Evolutionary conservation across 2,797 vertebrate species (phyloP).

Genomic region (Thunnus albacares): DNA sequence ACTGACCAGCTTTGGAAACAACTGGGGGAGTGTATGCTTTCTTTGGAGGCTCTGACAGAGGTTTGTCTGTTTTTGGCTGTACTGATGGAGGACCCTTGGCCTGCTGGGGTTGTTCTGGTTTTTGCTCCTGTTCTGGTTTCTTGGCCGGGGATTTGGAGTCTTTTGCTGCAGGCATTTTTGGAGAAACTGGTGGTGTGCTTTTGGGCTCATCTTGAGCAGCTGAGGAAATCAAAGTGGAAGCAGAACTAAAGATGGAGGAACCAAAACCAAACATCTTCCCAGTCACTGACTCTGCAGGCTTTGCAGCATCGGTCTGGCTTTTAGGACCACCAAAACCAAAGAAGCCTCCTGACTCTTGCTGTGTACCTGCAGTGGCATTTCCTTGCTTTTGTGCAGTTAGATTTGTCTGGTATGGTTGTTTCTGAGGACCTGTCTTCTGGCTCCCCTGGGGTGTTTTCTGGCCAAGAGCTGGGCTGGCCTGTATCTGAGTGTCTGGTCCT

Average conservation of each 20-base stretch:
- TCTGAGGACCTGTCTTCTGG: conserved; percentile 75
- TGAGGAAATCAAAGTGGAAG: conserved; percentile 93
- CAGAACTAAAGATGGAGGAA: conserved; percentile 94
- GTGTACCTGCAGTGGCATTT: conserved; percentile 34
- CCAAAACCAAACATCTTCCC: conserved; percentile 97
- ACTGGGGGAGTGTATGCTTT: conserved; percentile 57
- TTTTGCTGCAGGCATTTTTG: conserved; percentile 78
- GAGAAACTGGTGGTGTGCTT: conserved; percentile 80
- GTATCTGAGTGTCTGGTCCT: conserved; percentile 64
- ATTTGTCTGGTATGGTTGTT: conserved; percentile 66
- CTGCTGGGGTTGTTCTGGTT: conserved; percentile 58
- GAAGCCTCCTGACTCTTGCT: conserved; percentile 72
- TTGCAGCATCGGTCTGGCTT: conserved; percentile 84
- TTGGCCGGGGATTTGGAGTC: conserved; percentile 61
- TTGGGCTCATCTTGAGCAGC: conserved; percentile 83
- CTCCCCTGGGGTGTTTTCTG: conserved; percentile 76
- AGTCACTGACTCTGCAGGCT: conserved; percentile 90
- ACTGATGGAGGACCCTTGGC: conserved; percentile 41
- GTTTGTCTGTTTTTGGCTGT: conserved; percentile 66
- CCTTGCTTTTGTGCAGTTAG: conserved; percentile 73
- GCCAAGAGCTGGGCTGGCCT: conserved; percentile 66
- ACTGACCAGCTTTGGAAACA: conserved; percentile 66
- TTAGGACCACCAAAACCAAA: conserved; percentile 74
- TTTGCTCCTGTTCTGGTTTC: conserved; percentile 67
- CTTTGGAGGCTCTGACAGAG: conserved; percentile 54